These are phyloP conservation scores for Drosophila austrosaltans DNA, from an alignment of 2,888 invertebrate species.

Conservation along the genomic window DNA sequence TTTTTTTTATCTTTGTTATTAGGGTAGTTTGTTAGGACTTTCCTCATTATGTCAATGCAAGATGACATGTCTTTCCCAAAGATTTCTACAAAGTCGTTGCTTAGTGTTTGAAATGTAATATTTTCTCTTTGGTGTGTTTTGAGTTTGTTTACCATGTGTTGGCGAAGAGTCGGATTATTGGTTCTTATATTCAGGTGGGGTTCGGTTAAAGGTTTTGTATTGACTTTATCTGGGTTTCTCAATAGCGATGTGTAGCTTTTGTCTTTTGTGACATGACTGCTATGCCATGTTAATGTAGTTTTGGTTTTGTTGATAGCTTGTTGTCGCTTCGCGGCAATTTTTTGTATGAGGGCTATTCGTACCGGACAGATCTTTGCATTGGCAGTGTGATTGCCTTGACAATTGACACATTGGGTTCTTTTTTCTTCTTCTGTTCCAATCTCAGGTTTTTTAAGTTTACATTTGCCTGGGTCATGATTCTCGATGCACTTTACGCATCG, in stretches of 20 bases:
- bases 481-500: not conserved
- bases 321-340: not conserved
- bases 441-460: not conserved
- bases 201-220: not conserved
- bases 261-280: not conserved
- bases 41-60: not conserved
- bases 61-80: not conserved
- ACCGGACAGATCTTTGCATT: not conserved
- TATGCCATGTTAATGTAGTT: not conserved
- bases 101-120: not conserved
- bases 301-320: not conserved
- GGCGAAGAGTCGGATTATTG: not conserved
- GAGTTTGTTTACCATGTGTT: not conserved
- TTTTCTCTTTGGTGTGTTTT: not conserved
- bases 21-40: not conserved
- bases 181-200: not conserved
- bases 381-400: constrained; percentile 5
- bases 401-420: not conserved
- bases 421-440: not conserved
- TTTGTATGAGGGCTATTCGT: not conserved
- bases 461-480: not conserved
- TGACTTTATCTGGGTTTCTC: not conserved
- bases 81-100: not conserved
- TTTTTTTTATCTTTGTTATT: no score
- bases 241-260: not conserved